A percentile compares a stretch with the other conserved stretches of the same genome.
phyloP scores from a whole-genome alignment of 2,797 vertebrate species.

The Prionace glauca region DNA sequence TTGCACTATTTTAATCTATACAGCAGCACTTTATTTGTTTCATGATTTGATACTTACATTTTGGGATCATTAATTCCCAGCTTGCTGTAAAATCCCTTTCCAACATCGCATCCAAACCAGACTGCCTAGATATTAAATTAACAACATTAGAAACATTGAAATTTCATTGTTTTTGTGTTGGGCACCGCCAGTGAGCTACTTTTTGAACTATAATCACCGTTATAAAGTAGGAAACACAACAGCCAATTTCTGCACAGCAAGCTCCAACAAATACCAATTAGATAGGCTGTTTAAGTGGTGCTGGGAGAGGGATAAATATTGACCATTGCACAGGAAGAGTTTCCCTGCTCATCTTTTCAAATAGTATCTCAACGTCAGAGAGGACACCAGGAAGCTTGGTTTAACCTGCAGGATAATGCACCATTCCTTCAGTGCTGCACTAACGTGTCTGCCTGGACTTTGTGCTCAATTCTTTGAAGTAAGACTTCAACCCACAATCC shows the following conservation, averaged over 20 bases:
- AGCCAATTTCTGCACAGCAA: background rate
- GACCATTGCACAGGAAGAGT: background rate
- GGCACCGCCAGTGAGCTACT: background rate
- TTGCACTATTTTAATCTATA: background rate
- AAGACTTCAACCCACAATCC: background rate
- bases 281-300: background rate
- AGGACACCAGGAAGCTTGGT: background rate
- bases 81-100: conserved; percentile 92
- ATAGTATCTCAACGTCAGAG: background rate
- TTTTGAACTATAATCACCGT: background rate
- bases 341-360: background rate
- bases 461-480: background rate
- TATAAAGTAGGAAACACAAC: background rate
- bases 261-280: background rate
- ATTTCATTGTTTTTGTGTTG: background rate
- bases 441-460: background rate
- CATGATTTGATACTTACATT: conserved; percentile 70
- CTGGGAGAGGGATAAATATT: background rate
- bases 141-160: background rate
- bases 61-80: conserved; percentile 95
- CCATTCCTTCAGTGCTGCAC: background rate
- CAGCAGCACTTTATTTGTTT: background rate
- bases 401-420: background rate
- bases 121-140: conserved; percentile 68
- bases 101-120: conserved; percentile 97